Evolutionary conservation across 1,140 invertebrate species (phyloP).

Genomic region (Oppia nitens): DNA sequence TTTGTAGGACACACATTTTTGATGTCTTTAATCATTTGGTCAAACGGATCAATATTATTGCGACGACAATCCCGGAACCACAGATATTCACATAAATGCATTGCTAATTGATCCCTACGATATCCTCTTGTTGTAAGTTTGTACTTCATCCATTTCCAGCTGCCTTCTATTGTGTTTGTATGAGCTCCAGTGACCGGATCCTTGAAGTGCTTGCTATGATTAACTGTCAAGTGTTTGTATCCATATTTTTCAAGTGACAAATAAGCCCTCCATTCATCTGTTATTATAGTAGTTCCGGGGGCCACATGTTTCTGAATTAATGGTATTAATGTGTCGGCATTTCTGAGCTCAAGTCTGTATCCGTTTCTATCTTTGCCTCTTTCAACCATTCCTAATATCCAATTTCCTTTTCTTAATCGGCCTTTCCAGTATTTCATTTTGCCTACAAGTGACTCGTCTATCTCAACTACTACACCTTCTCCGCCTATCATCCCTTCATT

Average conservation of each 20-base stretch:
- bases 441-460: conserved; percentile 17
- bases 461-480: conserved; percentile 5
- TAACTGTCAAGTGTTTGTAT: conserved; percentile 9
- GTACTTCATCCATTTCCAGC: conserved; percentile 8
- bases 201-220: conserved; percentile 12
- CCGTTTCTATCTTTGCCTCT: not conserved
- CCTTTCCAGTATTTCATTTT: conserved; percentile 18
- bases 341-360: conserved; percentile 2
- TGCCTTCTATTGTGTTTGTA: conserved; percentile 8
- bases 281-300: conserved; percentile 12
- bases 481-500: conserved; percentile 12
- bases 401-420: conserved; percentile 12
- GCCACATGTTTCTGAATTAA: conserved; percentile 13
- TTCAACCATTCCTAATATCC: conserved; percentile 15
- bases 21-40: not conserved
- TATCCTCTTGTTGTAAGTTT: not conserved
- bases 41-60: not conserved
- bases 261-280: conserved; percentile 17
- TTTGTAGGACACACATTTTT: not conserved
- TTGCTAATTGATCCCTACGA: not conserved
- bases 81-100: not conserved
- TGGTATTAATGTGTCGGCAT: conserved; percentile 8
- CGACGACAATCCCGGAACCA: not conserved
- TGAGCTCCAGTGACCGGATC: conserved; percentile 10
- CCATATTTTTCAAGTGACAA: conserved; percentile 1